Evolutionary conservation across 2,888 invertebrate species (phyloP).

Genomic region (Caenorhabditis afra): DNA sequence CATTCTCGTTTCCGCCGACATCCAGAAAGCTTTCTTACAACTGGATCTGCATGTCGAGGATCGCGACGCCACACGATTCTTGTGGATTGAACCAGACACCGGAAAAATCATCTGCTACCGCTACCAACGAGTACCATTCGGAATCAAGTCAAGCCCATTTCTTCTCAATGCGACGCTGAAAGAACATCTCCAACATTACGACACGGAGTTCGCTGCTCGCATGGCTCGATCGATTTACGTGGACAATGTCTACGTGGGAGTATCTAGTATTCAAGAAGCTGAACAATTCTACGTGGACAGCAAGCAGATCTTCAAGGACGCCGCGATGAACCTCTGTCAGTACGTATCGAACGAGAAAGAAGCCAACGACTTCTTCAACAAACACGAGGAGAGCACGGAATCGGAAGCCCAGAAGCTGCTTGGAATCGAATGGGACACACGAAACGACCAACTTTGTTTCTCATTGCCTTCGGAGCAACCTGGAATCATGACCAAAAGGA

Average conservation of each 20-base stretch:
- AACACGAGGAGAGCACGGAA: not conserved
- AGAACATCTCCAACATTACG: not conserved
- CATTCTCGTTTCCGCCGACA: conserved; percentile 56
- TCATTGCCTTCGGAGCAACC: not conserved
- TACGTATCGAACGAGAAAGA: conserved; percentile 7
- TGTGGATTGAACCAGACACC: conserved; percentile 46
- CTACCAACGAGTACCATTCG: conserved; percentile 66
- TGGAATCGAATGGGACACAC: conserved; percentile 21
- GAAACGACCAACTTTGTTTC: not conserved
- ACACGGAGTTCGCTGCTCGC: not conserved
- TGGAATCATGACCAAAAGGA: conserved; percentile 9
- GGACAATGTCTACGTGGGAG: conserved; percentile 37
- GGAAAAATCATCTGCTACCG: conserved; percentile 19
- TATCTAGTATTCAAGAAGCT: conserved; percentile 1
- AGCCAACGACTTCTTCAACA: conserved; percentile 7
- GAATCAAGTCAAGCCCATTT: conserved; percentile 58
- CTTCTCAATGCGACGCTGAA: conserved; percentile 61
- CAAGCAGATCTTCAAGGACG: conserved; percentile 9
- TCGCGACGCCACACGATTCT: conserved; percentile 60
- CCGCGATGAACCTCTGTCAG: conserved; percentile 23
- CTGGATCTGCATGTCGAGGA: conserved; percentile 53
- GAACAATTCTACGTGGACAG: not conserved
- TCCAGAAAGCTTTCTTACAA: conserved; percentile 70
- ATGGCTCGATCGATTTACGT: conserved; percentile 25
- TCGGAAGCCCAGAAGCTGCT: conserved; percentile 18